Evolutionary conservation across 2,797 vertebrate genomes (phyloP).

Genomic region (Phrynocephalus vlangalii): DNA sequence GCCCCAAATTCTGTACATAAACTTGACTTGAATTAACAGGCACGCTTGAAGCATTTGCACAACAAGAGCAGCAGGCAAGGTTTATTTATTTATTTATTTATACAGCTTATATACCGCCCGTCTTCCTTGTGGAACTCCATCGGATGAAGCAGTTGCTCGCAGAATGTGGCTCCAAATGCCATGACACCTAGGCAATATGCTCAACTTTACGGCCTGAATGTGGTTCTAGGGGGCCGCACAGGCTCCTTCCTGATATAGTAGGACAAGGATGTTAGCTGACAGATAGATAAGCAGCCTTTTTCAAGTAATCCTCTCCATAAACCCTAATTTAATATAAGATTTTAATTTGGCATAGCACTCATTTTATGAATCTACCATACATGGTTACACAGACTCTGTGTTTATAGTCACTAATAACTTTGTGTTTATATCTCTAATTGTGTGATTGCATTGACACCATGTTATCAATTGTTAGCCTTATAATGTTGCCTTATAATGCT

Average conservation of each 20-base stretch:
- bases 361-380: too few species aligned
- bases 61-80: neutral
- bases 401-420: too few species aligned
- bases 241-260: neutral
- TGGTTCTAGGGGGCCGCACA: neutral
- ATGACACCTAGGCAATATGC: neutral
- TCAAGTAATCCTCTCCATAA: neutral
- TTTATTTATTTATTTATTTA: too few species aligned
- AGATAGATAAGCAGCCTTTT: neutral
- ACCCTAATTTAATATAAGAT: neutral
- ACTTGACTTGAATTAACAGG: neutral
- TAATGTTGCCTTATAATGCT: too few species aligned
- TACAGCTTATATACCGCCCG: too few species aligned
- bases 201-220: neutral
- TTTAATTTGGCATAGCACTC: neutral
- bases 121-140: too few species aligned
- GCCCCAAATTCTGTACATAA: neutral
- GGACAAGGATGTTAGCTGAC: neutral
- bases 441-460: too few species aligned
- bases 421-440: too few species aligned
- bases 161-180: neutral
- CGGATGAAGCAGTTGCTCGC: neutral
- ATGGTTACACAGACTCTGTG: too few species aligned
- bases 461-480: too few species aligned
- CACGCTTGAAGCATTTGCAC: neutral